A percentile compares a stretch with the other conserved stretches of the same genome.
Conservation (phyloP, 2,113 vertebrate genomes). For the Probosciger aterrimus region DNA sequence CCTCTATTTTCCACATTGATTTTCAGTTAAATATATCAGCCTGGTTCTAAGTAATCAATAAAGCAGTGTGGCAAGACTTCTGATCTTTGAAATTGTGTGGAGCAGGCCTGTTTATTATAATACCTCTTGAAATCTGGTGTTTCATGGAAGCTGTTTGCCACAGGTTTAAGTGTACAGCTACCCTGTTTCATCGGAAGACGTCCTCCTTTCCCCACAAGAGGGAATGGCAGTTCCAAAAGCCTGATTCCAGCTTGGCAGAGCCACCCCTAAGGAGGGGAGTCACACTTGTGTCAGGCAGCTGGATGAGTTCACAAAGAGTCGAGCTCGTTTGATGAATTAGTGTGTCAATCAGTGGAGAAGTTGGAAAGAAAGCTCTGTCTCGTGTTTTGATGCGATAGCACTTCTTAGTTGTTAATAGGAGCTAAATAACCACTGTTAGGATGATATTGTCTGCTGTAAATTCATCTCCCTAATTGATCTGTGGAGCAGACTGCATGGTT, state of each 20-base stretch:
- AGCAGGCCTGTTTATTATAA: not conserved
- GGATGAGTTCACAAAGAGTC: not conserved
- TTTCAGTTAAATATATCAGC: constrained; percentile 28
- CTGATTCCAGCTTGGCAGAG: not conserved
- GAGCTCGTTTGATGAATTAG: not conserved
- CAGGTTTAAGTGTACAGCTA: not conserved
- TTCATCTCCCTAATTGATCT: not conserved
- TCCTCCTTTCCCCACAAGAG: not conserved
- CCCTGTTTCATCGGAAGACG: not conserved
- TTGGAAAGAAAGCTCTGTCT: not conserved
- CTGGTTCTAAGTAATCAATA: constrained; percentile 45
- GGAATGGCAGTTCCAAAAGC: not conserved
- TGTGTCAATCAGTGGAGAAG: not conserved
- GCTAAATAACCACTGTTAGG: not conserved
- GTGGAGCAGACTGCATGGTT: not conserved
- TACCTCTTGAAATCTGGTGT: not conserved
- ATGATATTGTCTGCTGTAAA: not conserved
- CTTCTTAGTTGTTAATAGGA: not conserved
- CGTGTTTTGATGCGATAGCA: not conserved
- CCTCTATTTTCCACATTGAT: constrained; percentile 44
- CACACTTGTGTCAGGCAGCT: not conserved
- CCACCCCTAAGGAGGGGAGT: not conserved
- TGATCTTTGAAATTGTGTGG: not conserved
- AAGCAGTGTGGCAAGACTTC: not conserved
- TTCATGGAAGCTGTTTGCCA: not conserved